These are phyloP conservation scores for Stictocephala bisonia DNA, from an alignment of 2,888 invertebrate species.

Conservation along the genomic window DNA sequence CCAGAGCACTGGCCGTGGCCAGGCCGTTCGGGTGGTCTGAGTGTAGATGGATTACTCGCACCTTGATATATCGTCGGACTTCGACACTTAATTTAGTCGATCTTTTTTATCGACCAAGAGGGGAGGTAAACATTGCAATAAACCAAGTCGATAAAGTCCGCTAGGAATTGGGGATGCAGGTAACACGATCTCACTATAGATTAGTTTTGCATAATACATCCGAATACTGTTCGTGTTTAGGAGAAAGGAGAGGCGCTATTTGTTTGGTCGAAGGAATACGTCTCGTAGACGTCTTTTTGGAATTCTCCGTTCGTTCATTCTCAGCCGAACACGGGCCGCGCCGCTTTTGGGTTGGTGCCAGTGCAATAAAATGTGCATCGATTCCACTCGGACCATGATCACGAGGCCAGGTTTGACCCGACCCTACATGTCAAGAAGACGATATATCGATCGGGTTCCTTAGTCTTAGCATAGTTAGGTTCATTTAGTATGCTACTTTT, in stretches of 20 bases:
- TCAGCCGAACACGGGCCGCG: constrained; percentile 34
- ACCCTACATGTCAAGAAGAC: too few relatives aligned
- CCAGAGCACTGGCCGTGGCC: too few relatives aligned
- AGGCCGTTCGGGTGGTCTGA: too few relatives aligned
- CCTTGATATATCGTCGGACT: too few relatives aligned
- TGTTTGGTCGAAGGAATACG: constrained; percentile 41
- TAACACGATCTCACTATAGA: constrained; percentile 26
- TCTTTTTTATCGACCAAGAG: constrained; percentile 33
- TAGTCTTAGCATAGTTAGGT: too few relatives aligned
- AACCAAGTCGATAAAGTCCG: constrained; percentile 15
- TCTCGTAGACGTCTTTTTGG: constrained; percentile 5
- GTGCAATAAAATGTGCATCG: constrained; percentile 40
- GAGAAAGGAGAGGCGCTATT: constrained; percentile 25
- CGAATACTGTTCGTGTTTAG: too few relatives aligned
- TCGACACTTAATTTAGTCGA: constrained; percentile 47
- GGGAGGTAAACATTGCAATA: constrained; percentile 9
- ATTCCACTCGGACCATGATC: constrained; percentile 25
- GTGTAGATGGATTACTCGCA: too few relatives aligned
- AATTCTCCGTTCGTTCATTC: background rate
- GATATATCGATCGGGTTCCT: too few relatives aligned
- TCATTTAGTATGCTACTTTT: too few relatives aligned
- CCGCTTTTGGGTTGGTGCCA: constrained; percentile 37
- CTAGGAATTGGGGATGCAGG: constrained; percentile 34
- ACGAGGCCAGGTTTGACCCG: too few relatives aligned
- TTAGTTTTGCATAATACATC: constrained; percentile 27